Base-by-base conservation (phyloP, 1,140 invertebrate genomes). In the Drosophila santomea region DNA sequence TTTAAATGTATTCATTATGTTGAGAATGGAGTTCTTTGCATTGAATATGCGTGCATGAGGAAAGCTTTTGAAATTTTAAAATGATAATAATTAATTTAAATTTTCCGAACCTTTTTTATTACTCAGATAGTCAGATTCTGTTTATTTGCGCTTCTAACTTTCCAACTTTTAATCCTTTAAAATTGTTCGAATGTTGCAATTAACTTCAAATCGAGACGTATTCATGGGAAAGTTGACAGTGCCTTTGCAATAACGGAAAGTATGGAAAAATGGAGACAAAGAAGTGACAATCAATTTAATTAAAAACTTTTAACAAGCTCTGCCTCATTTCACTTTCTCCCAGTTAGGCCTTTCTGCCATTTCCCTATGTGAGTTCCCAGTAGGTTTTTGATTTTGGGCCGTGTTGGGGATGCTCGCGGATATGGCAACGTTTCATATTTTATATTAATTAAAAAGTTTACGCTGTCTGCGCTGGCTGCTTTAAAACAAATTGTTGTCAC, bases 401-500 rank as follows among this genome's bases (percentile, higher is more conserved):
- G 44, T 36, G 67, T 43, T 68, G 17, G 61, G 47, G 38, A 54
- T 73, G 62, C 25, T 47, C 50, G 74, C 52, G 77, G 45, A 78
- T 73, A 78, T 76, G 66, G 71, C 68, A 80, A 71, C 80, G 77
- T 84, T 89, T 86, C 84, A 89, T 89, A 89, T 89, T 89, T 89
- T 85, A 89, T 89, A 89, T 89, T 89, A 89, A 89, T 89, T 89
- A 89, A 89, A 89, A 89, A 89, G 84, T 89, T 89, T 80, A 67
- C 77, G 59, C 59, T 80, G 60, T 78, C 63, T 51, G 81, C 73
- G 76, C 67, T 72, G 45, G 61, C 38, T 75, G 68, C 67, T 69
- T 84, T 84, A 80, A 83, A 83, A 75, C 75, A 83, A 83, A 80
- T 78, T 89, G 80, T 80, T 78, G 78, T 66, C 64, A 50, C 55